phyloP scores from a whole-genome alignment of 2,797 vertebrate species.

The Coreius guichenoti region DNA sequence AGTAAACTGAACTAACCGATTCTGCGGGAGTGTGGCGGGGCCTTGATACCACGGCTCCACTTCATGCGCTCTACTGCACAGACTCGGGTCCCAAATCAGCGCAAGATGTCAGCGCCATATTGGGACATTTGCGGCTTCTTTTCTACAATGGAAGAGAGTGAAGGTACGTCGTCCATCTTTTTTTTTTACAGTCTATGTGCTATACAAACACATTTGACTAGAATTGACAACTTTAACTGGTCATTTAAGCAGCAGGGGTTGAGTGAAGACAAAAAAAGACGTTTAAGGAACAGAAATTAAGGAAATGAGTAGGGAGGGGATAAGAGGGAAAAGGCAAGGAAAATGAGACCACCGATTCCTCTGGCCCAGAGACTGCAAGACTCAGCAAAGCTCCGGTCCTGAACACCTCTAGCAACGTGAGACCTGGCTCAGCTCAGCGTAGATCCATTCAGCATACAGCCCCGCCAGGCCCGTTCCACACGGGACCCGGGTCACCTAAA shows the following conservation, averaged over 20 bases:
- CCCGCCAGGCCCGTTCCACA: slow-evolving; percentile 60
- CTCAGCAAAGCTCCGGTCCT: slow-evolving; percentile 60
- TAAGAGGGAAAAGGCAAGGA: background rate
- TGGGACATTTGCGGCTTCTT: no score
- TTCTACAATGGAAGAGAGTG: no score
- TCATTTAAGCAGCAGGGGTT: background rate
- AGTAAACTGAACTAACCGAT: no score
- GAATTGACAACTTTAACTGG: background rate
- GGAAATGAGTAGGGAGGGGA: background rate
- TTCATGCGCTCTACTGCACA: no score
- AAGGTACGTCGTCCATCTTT: no score
- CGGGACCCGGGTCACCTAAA: slow-evolving; percentile 81
- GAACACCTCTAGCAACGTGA: slow-evolving; percentile 68
- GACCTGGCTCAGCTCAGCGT: slow-evolving; percentile 68
- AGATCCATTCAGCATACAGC: slow-evolving; percentile 77
- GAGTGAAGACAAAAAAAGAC: background rate
- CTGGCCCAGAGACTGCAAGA: slow-evolving; percentile 73
- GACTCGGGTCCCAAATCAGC: no score
- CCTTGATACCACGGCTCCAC: no score
- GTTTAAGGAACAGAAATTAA: background rate
- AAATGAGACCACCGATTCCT: slow-evolving; percentile 59
- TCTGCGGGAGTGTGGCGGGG: no score
- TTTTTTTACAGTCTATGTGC: no score
- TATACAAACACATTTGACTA: background rate
- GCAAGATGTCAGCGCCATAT: no score